phyloP scores from a whole-genome alignment of 2,113 vertebrate species.

The Eidolon helvum region DNA sequence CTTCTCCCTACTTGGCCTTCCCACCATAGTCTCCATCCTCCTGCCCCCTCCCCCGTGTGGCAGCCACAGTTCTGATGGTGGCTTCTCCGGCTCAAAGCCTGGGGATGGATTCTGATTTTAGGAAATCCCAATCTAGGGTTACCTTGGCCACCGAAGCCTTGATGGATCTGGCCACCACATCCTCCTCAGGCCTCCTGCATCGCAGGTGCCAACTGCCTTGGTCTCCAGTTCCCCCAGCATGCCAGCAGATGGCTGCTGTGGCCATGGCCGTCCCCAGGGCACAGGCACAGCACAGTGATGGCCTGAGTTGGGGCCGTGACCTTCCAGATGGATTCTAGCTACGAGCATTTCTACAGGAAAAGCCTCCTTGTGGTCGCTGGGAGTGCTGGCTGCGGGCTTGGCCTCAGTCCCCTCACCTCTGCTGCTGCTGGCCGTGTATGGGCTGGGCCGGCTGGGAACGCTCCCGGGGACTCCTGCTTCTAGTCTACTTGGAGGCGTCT shows the following conservation, averaged over 20 bases:
- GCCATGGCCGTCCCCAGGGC: not conserved
- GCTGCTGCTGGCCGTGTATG: rapidly evolving
- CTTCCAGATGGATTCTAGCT: rapidly evolving
- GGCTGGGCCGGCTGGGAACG: rapidly evolving
- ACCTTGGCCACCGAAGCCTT: too few relatives aligned
- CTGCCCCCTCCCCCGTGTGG: rapidly evolving
- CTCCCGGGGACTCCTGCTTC: rapidly evolving
- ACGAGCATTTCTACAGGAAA: not conserved
- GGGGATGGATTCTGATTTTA: rapidly evolving
- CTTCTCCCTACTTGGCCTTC: not conserved
- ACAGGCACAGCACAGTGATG: rapidly evolving
- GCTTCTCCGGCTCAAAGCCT: not conserved
- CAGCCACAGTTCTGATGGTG: not conserved
- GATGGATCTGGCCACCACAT: rapidly evolving
- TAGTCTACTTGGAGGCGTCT: not conserved
- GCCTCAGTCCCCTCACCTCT: not conserved
- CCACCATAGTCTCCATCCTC: too few relatives aligned
- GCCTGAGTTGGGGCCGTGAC: not conserved
- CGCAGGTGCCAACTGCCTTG: not conserved
- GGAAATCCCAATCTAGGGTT: not conserved
- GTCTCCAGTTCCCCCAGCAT: rapidly evolving
- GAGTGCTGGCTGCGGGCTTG: too few relatives aligned
- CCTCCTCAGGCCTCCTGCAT: not conserved
- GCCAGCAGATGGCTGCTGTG: not conserved
- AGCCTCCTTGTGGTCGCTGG: not conserved